Evolutionary conservation across 2,113 vertebrate species (phyloP).

Genomic region (Telmatochromis bifrenatus): DNA sequence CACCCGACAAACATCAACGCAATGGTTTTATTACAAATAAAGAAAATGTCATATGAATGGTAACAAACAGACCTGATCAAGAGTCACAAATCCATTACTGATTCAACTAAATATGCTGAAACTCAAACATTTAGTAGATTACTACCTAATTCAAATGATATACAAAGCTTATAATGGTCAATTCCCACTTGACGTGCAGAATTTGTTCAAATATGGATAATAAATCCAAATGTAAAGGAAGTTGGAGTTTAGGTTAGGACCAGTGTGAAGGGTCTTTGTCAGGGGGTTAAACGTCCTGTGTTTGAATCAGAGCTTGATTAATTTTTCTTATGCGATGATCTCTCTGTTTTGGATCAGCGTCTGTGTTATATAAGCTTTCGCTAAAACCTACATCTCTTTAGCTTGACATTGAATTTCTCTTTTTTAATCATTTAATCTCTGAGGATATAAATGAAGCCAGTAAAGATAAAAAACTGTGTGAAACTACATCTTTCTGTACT

Average conservation of each 20-base stretch:
- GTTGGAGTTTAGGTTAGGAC: not conserved
- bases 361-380: not conserved
- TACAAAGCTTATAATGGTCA: not conserved
- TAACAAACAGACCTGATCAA: not conserved
- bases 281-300: not conserved
- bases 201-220: not conserved
- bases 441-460: not conserved
- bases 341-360: not conserved
- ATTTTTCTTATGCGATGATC: not conserved
- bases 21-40: not conserved
- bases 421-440: not conserved
- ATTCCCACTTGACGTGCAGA: not conserved
- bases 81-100: not conserved
- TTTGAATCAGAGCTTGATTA: not conserved
- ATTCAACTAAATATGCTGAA: not conserved
- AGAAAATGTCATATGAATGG: not conserved
- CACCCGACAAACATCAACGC: not conserved
- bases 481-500: not conserved
- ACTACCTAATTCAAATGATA: not conserved
- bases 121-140: not conserved
- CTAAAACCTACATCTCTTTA: not conserved
- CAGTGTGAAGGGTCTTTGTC: not conserved
- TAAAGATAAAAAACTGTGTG: not conserved
- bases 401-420: not conserved
- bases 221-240: not conserved